Percentiles rank a stretch among this genome's conserved stretches.
phyloP scores from a whole-genome alignment of 2,888 invertebrate genomes.

The Xylophagus ater region DNA sequence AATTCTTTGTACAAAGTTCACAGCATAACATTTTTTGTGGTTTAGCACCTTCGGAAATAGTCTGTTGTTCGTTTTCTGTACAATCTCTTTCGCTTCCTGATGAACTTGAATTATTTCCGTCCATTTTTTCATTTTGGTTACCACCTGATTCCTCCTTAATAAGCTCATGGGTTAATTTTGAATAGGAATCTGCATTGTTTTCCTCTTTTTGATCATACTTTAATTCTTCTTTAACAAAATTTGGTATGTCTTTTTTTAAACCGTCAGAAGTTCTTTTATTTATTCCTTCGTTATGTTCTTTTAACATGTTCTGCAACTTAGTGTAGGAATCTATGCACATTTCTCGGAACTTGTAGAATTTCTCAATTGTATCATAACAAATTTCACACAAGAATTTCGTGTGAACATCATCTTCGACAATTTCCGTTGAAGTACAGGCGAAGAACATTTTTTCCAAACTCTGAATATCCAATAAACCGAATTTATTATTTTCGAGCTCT shows the following conservation, averaged over 20 bases:
- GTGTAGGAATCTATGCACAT: constrained; percentile 9
- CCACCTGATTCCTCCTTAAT: constrained; percentile 1
- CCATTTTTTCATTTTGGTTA: not conserved
- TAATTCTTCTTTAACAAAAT: constrained; percentile 1
- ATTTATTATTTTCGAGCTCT: too few species aligned
- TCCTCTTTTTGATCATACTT: not conserved
- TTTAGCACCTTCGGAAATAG: not conserved
- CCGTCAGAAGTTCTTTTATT: not conserved
- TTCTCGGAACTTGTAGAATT: constrained; percentile 8
- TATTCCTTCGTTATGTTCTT: not conserved
- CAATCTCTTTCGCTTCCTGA: not conserved
- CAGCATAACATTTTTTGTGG: not conserved
- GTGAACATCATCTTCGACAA: too few species aligned
- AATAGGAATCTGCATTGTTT: not conserved
- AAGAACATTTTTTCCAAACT: too few species aligned
- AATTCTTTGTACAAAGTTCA: constrained; percentile 2
- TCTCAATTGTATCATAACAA: constrained; percentile 6
- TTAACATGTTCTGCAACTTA: not conserved
- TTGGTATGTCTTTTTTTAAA: too few species aligned
- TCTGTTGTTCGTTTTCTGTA: not conserved
- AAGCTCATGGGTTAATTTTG: not conserved
- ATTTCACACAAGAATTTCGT: too few species aligned
- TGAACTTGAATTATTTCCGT: not conserved
- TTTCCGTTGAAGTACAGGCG: too few species aligned
- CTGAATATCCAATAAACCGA: too few species aligned